These are phyloP conservation scores for Siniperca scherzeri DNA, from an alignment of 2,797 vertebrate species.

Conservation along the genomic window DNA sequence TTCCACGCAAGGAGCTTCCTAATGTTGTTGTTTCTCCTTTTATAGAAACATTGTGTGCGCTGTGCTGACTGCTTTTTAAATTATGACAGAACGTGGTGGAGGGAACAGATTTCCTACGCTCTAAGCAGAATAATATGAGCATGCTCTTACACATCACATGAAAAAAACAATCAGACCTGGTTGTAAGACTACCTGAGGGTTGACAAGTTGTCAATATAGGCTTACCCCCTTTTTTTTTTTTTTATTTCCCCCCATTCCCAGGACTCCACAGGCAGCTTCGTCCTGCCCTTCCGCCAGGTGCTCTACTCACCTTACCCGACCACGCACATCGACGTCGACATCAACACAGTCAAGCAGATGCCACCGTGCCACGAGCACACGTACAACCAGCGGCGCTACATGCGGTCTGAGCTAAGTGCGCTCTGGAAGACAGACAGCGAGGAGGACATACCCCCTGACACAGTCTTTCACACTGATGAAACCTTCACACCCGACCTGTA, in stretches of 20 bases:
- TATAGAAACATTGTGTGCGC: background rate
- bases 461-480: conserved; percentile 92
- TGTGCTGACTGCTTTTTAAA: background rate
- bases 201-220: background rate
- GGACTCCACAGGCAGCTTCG: conserved; percentile 97
- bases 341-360: conserved; percentile 98
- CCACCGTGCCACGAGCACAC: conserved; percentile 97
- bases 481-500: conserved; percentile 97
- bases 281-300: conserved; percentile 96
- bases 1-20: background rate
- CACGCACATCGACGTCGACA: conserved; percentile 97
- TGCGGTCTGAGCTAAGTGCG: conserved; percentile 91
- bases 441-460: conserved; percentile 93
- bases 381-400: conserved; percentile 95
- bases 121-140: background rate
- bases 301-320: conserved; percentile 97
- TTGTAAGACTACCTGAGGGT: background rate
- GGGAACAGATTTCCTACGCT: background rate
- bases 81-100: too few relatives aligned
- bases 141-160: background rate
- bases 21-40: background rate
- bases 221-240: background rate
- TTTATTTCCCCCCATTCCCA: conserved; percentile 56
- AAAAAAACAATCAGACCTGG: background rate
- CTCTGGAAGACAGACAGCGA: conserved; percentile 95